Conservation (phyloP, 1,140 invertebrate species). For the Eumeta japonica region DNA sequence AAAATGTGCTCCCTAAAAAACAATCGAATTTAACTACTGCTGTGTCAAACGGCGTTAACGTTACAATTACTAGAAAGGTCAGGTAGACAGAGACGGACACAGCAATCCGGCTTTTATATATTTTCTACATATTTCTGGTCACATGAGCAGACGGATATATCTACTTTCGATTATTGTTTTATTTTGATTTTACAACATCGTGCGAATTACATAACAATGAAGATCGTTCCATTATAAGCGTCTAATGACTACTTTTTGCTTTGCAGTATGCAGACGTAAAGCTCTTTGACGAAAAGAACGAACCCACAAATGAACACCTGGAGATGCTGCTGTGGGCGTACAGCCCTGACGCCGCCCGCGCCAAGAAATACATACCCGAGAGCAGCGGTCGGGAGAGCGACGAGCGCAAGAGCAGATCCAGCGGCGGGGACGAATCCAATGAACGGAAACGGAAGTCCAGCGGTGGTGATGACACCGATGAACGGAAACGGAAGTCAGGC, state of each 20-base stretch:
- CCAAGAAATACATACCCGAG: slow-evolving; percentile 37
- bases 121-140: background rate
- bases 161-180: background rate
- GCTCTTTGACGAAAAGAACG: slow-evolving; percentile 60
- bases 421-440: too few relatives aligned
- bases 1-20: too few relatives aligned
- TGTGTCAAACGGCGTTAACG: too few relatives aligned
- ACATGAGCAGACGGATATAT: background rate
- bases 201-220: too few relatives aligned
- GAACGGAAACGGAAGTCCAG: too few relatives aligned
- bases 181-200: background rate
- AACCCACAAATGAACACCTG: slow-evolving; percentile 62
- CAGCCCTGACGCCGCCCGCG: slow-evolving; percentile 50
- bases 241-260: slow-evolving; percentile 4
- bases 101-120: background rate
- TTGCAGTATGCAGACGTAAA: slow-evolving; percentile 43
- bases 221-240: too few relatives aligned
- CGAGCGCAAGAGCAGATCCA: too few relatives aligned
- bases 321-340: slow-evolving; percentile 66
- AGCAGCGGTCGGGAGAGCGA: too few relatives aligned
- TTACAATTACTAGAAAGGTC: too few relatives aligned
- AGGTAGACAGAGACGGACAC: background rate
- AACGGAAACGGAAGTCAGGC: too few relatives aligned
- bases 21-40: too few relatives aligned
- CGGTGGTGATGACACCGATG: too few relatives aligned